Evolutionary conservation across 2,888 invertebrate species (phyloP).

Genomic region (Gastrophysa polygoni): DNA sequence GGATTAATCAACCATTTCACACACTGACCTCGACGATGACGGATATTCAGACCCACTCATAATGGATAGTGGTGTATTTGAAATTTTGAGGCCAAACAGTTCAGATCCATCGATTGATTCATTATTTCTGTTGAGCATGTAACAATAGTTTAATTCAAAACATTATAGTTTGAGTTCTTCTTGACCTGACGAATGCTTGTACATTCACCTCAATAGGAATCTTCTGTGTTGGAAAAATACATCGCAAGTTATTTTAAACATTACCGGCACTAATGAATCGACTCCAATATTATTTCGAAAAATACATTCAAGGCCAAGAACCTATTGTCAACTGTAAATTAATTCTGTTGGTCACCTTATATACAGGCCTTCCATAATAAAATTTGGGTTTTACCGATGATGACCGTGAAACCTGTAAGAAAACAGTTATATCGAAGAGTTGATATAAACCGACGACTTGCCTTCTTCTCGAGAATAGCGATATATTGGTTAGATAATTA

Average conservation of each 20-base stretch:
- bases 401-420: not conserved
- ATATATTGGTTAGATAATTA: not conserved
- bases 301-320: too few species aligned
- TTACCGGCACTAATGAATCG: too few species aligned
- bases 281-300: too few species aligned
- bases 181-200: not conserved
- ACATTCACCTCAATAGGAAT: not conserved
- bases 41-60: not conserved
- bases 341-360: too few species aligned
- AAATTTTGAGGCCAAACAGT: not conserved
- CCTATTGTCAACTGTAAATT: too few species aligned
- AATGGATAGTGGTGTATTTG: not conserved
- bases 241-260: too few species aligned
- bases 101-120: not conserved
- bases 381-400: not conserved
- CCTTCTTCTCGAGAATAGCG: not conserved
- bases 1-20: not conserved
- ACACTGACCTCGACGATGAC: not conserved
- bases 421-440: not conserved
- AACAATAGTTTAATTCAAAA: not conserved
- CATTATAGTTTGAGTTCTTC: not conserved
- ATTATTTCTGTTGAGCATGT: not conserved
- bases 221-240: too few species aligned
- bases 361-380: too few species aligned
- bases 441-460: not conserved